phyloP scores from a whole-genome alignment of 2,888 invertebrate genomes.

The Charanyca ferruginea region DNA sequence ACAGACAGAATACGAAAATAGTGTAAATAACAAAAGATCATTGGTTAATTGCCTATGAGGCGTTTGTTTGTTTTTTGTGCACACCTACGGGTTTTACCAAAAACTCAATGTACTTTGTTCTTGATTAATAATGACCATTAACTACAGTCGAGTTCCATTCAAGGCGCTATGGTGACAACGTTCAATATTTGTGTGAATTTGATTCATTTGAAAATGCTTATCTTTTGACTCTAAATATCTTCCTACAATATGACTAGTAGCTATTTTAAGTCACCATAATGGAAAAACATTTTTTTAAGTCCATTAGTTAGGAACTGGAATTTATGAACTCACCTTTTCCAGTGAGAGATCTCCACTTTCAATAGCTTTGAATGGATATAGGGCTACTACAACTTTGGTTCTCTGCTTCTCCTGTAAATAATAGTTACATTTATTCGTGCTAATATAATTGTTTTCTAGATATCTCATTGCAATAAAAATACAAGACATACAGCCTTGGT shows the following conservation, averaged over 20 bases:
- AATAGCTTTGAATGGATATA: constrained; percentile 97
- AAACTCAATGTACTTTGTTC: constrained; percentile 46
- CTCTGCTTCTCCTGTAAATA: constrained; percentile 93
- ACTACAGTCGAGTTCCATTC: constrained; percentile 30
- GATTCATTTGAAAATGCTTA: constrained; percentile 37
- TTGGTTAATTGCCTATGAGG: constrained; percentile 37
- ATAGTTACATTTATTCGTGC: constrained; percentile 2
- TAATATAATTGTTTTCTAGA: not conserved
- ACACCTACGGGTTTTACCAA: constrained; percentile 57
- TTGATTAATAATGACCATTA: constrained; percentile 62
- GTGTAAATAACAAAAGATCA: constrained; percentile 19
- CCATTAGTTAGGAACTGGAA: not conserved
- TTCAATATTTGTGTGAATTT: not conserved
- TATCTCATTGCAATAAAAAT: too few relatives aligned
- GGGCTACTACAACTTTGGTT: constrained; percentile 96
- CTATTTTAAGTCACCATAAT: constrained; percentile 8
- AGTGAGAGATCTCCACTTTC: constrained; percentile 97
- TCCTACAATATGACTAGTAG: constrained; percentile 35
- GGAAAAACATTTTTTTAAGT: constrained; percentile 4
- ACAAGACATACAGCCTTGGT: too few relatives aligned
- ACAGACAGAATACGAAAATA: constrained; percentile 5
- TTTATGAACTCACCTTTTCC: constrained; percentile 93
- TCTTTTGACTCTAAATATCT: constrained; percentile 39
- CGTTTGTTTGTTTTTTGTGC: constrained; percentile 47
- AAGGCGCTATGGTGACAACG: constrained; percentile 23